Base-by-base conservation (phyloP, 2,113 vertebrate species). In the Hemiscyllium ocellatum region DNA sequence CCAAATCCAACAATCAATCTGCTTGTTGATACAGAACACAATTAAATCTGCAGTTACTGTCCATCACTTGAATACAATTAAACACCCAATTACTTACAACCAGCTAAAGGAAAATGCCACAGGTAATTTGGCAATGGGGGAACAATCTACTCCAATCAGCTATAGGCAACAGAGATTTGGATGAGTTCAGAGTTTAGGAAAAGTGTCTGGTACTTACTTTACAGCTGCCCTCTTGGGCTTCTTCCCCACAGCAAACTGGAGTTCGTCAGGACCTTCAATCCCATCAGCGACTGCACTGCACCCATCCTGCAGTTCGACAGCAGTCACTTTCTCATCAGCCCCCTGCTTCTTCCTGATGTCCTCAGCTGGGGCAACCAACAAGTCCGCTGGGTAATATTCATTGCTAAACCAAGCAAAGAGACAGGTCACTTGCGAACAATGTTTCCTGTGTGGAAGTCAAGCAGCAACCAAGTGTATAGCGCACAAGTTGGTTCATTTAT, bases 331-430 rank as follows among this genome's bases (percentile, higher is more conserved):
- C 26, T 95, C 96, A 65, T 94, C 95, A 12, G 96, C 91, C 29
- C 42, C 86, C 17, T 29, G 96, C 96, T 97, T 97, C 96, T 97
- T 99, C 96, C 97, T 97, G 91, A 99, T 97, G 96, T 99, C 97
- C 96, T 99, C 98, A 95, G 98, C 98, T 0, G 99, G 99, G 72
- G 99, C 98, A 68, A 99, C 98, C 96, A 98, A 96, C 83, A 98
- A 97, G 97, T 99, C 99, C 33, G 98, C 97, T 26, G 97, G 97
- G 96, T 98, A 99, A 96, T 99, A 99, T 97, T 99, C 99, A 50
- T 99, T 99, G 96, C 99, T 99, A 76, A 13, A 13, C 94, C 26
- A 5, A 89, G 80, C 42, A 96, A 78, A 96, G 56, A 47, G 19
- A 26, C 50, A 4, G 86, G 3, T 95, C 66, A 95, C 2, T 76